Base-by-base conservation (phyloP, 2,113 vertebrate species). In the Strigops habroptila region DNA sequence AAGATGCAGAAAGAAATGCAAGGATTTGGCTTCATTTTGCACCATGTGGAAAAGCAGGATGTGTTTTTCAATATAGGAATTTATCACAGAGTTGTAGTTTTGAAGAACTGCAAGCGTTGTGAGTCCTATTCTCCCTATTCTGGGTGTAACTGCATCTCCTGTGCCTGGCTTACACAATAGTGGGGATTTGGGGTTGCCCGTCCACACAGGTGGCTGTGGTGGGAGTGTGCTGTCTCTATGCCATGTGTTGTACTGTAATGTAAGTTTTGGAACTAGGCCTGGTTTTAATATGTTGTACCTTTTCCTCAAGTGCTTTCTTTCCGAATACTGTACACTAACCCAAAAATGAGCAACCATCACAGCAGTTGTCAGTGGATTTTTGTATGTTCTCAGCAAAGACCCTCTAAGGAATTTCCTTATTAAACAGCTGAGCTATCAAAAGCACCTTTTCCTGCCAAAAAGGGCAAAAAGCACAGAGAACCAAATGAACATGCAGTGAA, bases 391-490 rank as follows among this genome's bases (percentile, higher is more conserved):
- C 90, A 2, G 84, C 65, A 90, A 94, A 88, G 92, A 91, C 86
- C 79, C 94, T 95, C 94, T 74, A 48, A 95, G 91, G 96, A 87
- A 93, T 96, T 96, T 90, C 79, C 55, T 93, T 91, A 91, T 94
- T 96, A 94, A 96, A 85, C 51, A 95, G 79, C 64, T 0, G 3
- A 94, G 43, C 86, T 88, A 96, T 94, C 91, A 80, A 65, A 95
- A 95, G 91, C 3, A 22, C 79, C 78, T 86, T 88, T 90, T 94
- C 70, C 77, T 95, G 92, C 95, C 95, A 79, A 84, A 92, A 87
- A 95, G 93, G 93, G 90, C 95, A 94, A 92, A 85, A 90, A 88
- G 82, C 82, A 86, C 81, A 60, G 83, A 94, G 91, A 88, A 85
- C n/a, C 1, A 3, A 93, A 76, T 73, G 74, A 86, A 91, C 12